Evolutionary conservation across 2,797 vertebrate species (phyloP), one percentile per base, ranked within the genome.

Genomic region (Aplochiton taeniatus): DNA sequence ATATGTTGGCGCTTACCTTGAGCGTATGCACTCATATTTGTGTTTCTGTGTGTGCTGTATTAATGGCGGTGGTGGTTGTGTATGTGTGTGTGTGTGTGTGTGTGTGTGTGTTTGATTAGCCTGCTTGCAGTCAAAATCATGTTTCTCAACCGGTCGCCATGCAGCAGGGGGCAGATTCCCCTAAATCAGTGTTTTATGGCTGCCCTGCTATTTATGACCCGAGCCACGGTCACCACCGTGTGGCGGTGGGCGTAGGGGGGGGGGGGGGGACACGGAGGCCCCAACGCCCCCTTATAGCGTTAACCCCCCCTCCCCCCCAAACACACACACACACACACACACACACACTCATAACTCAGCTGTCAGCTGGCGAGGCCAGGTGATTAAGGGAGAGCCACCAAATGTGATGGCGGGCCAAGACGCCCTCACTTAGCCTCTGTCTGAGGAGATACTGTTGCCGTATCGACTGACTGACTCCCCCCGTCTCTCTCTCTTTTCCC

Each of bases 291-390:
- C 31, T n/a, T 31, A 31, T 31, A 31, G n/a, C n/a, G n/a, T n/a
- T 31, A 31, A 2, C 31, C 31, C 31, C 31, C 31, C 31, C 31
- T 6, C 31, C 31, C 31, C 31, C 31, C 31, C 31, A 3, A 2
- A 2, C 3, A 7, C 49, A 7, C 49, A 13, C 49, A 58, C 62
- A 31, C 14, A 3, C 47, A 2, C 3, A 7, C 49, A 7, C 49
- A 13, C 49, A 58, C 62, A 31, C 1, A 63, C 80, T 85, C 86
- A 88, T 91, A 91, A 88, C 80, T 92, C 90, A 90, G 53, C 81
- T 88, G 87, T 86, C 86, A 67, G 65, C 69, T 67, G 70, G 4
- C 66, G 48, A 81, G 79, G 63, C 68, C 43, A 0, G 58, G 68
- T 90, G 90, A 91, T 90, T 65, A 88, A 91, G 80, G 68, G 81